Evolutionary conservation across 1,140 invertebrate genomes (phyloP).

Genomic region (Pemphigus obesinymphae): DNA sequence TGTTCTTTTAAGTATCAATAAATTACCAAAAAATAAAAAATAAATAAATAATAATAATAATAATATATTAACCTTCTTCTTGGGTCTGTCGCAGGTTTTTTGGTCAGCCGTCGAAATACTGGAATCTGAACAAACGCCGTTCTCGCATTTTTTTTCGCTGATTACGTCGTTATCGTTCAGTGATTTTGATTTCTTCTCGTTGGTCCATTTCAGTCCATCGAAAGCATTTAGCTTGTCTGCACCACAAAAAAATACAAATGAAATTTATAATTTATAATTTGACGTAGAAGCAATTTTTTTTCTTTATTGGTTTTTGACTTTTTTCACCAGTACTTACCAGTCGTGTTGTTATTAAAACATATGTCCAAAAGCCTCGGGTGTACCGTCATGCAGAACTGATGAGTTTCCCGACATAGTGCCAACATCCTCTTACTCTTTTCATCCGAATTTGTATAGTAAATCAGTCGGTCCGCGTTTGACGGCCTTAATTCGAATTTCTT

Average conservation of each 20-base stretch:
- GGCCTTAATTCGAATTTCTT: slow-evolving; percentile 95
- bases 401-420: slow-evolving; percentile 81
- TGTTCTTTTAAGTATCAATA: too few species aligned
- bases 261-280: too few species aligned
- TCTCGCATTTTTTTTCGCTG: not conserved
- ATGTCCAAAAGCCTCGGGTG: slow-evolving; percentile 61
- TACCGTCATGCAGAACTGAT: slow-evolving; percentile 91
- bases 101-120: not conserved
- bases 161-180: not conserved
- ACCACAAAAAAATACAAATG: not conserved
- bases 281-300: too few species aligned
- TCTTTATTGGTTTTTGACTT: too few species aligned
- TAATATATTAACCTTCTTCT: not conserved
- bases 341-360: slow-evolving; percentile 3
- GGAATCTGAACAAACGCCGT: not conserved
- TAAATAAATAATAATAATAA: not conserved
- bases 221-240: not conserved
- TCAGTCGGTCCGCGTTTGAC: slow-evolving; percentile 75
- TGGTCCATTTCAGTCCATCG: slow-evolving; percentile 11
- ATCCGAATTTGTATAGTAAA: slow-evolving; percentile 83
- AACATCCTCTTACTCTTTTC: slow-evolving; percentile 87
- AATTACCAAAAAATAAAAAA: too few species aligned
- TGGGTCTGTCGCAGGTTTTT: not conserved
- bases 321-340: not conserved
- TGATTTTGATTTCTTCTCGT: not conserved